A percentile compares a stretch with the other conserved stretches of the same genome.
Conservation (phyloP, 2,888 invertebrate genomes). For the Callimorpha dominula region DNA sequence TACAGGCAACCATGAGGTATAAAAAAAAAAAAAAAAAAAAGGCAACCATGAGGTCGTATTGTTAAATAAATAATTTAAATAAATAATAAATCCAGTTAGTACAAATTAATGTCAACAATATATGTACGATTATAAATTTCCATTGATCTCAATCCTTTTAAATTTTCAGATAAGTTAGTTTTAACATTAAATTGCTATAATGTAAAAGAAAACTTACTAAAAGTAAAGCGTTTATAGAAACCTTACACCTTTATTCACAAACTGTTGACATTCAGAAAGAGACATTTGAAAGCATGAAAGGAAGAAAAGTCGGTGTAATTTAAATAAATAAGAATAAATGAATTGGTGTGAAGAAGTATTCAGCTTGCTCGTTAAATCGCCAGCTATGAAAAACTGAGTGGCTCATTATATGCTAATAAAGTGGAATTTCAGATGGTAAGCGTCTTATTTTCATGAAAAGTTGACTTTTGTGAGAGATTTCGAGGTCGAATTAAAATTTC, state of each 20-base stretch:
- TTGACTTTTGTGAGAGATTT: conserved; percentile 47
- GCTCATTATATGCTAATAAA: conserved; percentile 54
- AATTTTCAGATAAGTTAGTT: too few relatives aligned
- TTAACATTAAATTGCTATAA: background rate
- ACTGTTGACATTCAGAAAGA: conserved; percentile 21
- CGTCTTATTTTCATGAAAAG: conserved; percentile 50
- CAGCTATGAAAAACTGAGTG: conserved; percentile 51
- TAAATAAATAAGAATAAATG: conserved; percentile 52
- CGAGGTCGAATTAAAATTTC: conserved; percentile 48
- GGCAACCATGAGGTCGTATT: too few relatives aligned
- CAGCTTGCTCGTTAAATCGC: conserved; percentile 43
- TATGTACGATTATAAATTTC: too few relatives aligned
- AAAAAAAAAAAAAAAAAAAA: too few relatives aligned
- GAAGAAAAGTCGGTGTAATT: conserved; percentile 34
- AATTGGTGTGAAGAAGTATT: conserved; percentile 47
- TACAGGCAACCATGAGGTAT: too few relatives aligned
- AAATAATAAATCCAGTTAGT: too few relatives aligned
- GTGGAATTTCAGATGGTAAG: conserved; percentile 50
- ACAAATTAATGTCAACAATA: too few relatives aligned
- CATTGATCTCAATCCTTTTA: too few relatives aligned
- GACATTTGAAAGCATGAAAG: conserved; percentile 19
- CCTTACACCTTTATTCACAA: conserved; percentile 3
- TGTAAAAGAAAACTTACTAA: background rate
- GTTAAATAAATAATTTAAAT: too few relatives aligned
- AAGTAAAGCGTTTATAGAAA: conserved; percentile 6